phyloP scores from a whole-genome alignment of 2,113 vertebrate genomes.

The Micromys minutus region DNA sequence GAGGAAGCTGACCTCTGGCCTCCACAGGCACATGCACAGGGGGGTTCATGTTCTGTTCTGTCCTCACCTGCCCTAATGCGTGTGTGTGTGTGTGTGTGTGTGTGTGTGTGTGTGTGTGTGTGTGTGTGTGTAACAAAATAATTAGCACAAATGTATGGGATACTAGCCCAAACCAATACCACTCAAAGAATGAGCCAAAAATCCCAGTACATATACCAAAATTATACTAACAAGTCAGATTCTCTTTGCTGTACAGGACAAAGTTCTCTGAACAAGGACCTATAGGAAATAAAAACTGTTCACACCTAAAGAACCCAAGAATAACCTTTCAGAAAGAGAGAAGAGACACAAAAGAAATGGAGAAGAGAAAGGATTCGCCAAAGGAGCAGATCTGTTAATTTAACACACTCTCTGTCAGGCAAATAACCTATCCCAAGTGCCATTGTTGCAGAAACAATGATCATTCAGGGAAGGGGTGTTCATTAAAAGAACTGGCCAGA shows the following conservation, averaged over 20 bases:
- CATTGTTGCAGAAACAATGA: conserved; percentile 86
- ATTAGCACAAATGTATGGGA: not conserved
- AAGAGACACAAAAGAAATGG: conserved; percentile 81
- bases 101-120: no score
- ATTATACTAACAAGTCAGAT: conserved; percentile 40
- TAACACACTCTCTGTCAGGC: conserved; percentile 87
- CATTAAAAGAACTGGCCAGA: conserved; percentile 84
- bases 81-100: no score
- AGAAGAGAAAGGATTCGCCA: conserved; percentile 77
- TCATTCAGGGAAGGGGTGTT: conserved; percentile 83
- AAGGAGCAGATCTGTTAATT: conserved; percentile 87
- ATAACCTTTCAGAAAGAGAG: conserved; percentile 79
- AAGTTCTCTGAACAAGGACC: conserved; percentile 77
- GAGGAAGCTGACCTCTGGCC: not conserved
- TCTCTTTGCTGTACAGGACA: not conserved
- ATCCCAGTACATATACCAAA: conserved; percentile 25
- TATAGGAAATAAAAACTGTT: conserved; percentile 79
- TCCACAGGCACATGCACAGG: not conserved
- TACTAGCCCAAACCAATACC: not conserved
- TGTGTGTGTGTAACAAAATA: no score
- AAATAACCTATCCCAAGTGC: conserved; percentile 85
- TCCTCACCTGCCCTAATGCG: not conserved
- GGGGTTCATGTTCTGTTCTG: not conserved
- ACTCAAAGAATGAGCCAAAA: not conserved
- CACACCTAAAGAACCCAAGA: conserved; percentile 81